Conservation (phyloP, 2,797 vertebrate genomes). For the Chiroxiphia lanceolata region DNA sequence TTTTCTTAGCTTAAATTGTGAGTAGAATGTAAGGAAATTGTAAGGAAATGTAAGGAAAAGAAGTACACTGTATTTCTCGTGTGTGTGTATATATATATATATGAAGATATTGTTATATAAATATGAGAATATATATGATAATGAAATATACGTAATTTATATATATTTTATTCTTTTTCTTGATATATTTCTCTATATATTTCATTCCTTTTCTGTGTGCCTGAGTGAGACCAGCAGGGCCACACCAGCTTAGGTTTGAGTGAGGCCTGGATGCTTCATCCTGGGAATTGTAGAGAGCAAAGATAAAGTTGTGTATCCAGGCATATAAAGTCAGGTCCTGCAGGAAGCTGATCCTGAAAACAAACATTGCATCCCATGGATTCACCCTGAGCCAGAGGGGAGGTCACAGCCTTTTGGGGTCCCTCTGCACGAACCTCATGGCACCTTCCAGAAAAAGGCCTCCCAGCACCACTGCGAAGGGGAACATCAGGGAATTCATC, state of each 20-base stretch:
- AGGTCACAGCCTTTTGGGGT: neutral
- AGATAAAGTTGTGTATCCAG: neutral
- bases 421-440: neutral
- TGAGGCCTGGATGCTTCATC: neutral
- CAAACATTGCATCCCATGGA: rapidly evolving
- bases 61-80: neutral
- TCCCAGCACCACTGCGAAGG: rapidly evolving
- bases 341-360: neutral
- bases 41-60: neutral
- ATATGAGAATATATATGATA: no score
- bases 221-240: neutral
- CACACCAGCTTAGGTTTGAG: neutral
- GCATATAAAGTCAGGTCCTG: neutral
- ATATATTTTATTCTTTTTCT: neutral
- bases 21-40: neutral
- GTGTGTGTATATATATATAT: no score
- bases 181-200: neutral
- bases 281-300: neutral
- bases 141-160: neutral
- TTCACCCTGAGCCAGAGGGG: no score
- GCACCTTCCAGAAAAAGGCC: neutral
- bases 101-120: neutral
- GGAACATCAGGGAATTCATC: neutral
- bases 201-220: neutral
- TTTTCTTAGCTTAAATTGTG: neutral